Conservation (phyloP, 2,113 vertebrate genomes). For the Butorides virescens region DNA sequence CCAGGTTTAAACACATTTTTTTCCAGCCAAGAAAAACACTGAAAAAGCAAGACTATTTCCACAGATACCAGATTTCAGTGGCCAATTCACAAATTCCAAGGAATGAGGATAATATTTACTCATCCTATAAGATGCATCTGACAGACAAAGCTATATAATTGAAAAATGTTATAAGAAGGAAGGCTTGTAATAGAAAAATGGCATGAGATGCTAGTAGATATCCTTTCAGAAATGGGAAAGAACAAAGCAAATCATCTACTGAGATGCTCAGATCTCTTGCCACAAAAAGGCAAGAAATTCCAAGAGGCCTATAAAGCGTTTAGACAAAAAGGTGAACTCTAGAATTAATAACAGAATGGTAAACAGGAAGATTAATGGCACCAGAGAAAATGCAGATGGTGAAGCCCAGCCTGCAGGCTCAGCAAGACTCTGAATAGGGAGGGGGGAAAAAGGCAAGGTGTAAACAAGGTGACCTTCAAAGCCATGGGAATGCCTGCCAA, state of each 20-base stretch:
- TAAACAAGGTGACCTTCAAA: constrained; percentile 56
- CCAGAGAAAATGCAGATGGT: constrained; percentile 70
- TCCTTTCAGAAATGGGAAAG: constrained; percentile 37
- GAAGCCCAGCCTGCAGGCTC: constrained; percentile 64
- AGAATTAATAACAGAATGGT: constrained; percentile 68
- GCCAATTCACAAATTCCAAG: not conserved
- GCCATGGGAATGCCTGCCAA: constrained; percentile 33
- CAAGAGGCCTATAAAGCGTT: constrained; percentile 55
- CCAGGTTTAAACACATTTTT: not conserved
- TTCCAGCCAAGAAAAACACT: not conserved
- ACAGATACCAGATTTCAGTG: not conserved
- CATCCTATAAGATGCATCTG: not conserved
- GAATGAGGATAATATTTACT: constrained; percentile 18
- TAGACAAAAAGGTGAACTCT: constrained; percentile 64
- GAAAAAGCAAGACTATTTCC: not conserved
- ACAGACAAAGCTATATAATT: not conserved
- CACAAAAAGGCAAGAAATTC: constrained; percentile 47
- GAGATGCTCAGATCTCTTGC: constrained; percentile 22
- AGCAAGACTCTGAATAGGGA: constrained; percentile 46
- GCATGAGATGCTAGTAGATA: not conserved
- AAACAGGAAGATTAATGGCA: constrained; percentile 63
- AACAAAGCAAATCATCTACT: constrained; percentile 28
- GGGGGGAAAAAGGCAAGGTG: not conserved
- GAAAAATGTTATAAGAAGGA: constrained; percentile 13
- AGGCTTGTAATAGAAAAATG: constrained; percentile 1